A percentile compares a stretch with the other conserved stretches of the same genome.
Conservation (phyloP, 2,888 invertebrate species). For the Eupithecia pulchellata region DNA sequence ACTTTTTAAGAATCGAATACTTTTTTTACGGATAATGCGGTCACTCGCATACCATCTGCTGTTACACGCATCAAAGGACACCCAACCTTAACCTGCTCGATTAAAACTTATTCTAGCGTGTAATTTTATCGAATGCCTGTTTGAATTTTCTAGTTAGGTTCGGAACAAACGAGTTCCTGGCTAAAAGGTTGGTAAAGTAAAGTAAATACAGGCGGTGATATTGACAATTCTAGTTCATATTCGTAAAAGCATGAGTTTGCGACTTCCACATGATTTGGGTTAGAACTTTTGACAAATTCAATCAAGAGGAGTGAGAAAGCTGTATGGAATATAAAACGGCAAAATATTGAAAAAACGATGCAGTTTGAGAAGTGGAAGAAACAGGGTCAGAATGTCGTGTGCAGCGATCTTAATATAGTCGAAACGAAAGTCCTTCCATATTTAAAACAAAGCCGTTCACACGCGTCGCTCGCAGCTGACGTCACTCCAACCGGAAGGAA, state of each 20-base stretch:
- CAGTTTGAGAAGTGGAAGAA: neutral
- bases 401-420: slow-evolving; percentile 6
- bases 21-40: neutral
- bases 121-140: slow-evolving; percentile 28
- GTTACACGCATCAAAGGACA: slow-evolving; percentile 6
- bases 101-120: slow-evolving; percentile 29
- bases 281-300: neutral
- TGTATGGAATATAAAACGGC: neutral
- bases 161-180: neutral
- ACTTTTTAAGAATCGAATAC: neutral
- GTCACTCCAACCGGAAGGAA: slow-evolving; percentile 54
- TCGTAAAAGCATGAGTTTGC: neutral
- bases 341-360: neutral
- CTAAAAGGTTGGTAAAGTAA: neutral
- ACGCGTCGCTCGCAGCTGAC: slow-evolving; percentile 45
- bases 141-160: neutral
- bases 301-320: neutral
- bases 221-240: neutral
- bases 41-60: slow-evolving; percentile 1
- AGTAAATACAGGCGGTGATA: neutral
- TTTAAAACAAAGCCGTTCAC: slow-evolving; percentile 35
- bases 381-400: neutral
- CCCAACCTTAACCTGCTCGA: slow-evolving; percentile 13
- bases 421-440: slow-evolving; percentile 14
- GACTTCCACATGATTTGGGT: neutral